Percentiles rank a stretch among this genome's conserved stretches.
Conservation (phyloP, 2,113 vertebrate species). For the Pteronura brasiliensis region DNA sequence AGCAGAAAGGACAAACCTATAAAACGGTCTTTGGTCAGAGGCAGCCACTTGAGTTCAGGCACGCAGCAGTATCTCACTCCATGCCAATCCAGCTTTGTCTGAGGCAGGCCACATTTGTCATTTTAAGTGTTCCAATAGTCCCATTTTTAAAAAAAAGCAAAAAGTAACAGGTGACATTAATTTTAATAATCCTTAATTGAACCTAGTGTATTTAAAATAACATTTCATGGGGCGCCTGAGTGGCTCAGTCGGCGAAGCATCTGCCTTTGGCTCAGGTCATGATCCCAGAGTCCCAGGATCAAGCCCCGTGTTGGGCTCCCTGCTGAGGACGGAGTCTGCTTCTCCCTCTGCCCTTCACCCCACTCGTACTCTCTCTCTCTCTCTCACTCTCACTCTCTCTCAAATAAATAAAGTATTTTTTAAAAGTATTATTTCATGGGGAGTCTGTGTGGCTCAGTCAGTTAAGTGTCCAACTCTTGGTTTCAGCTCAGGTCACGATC, state of each 20-base stretch:
- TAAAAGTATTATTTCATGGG: not conserved
- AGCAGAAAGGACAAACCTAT: not conserved
- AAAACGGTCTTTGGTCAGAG: not conserved
- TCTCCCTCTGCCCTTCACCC: not conserved
- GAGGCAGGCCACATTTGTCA: not conserved
- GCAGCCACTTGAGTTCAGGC: not conserved
- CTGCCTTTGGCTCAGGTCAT: not conserved
- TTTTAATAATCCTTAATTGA: not conserved
- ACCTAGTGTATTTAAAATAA: not conserved
- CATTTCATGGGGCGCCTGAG: not conserved
- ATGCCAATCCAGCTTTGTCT: rapidly evolving
- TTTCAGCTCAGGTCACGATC: not conserved
- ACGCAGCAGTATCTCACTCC: not conserved
- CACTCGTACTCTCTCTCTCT: not conserved
- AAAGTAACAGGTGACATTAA: not conserved
- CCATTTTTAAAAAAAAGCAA: not conserved
- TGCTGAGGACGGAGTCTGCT: not conserved
- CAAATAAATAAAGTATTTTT: not conserved
- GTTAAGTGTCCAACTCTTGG: not conserved
- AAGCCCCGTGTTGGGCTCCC: not conserved
- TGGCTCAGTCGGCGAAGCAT: not conserved
- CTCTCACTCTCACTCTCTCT: not conserved
- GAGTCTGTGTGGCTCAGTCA: rapidly evolving
- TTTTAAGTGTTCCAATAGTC: not conserved
- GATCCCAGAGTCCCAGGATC: not conserved